Evolutionary conservation across 2,113 vertebrate species (phyloP).

Genomic region (Neolamprologus caudopunctatus): DNA sequence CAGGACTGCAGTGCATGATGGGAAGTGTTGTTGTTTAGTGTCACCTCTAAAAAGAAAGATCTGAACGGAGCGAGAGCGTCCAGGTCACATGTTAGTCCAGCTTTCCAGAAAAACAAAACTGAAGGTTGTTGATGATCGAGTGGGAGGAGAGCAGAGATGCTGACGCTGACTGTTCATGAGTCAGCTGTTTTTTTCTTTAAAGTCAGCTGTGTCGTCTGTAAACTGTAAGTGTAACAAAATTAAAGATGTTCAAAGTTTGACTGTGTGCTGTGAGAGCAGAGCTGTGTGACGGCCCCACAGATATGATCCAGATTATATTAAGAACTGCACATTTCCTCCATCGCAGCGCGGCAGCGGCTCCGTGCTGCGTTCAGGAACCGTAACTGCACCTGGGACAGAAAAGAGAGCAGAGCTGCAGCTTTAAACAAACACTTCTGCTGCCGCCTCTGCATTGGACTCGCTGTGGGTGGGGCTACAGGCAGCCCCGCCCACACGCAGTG

Average conservation of each 20-base stretch:
- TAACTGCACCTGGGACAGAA: neutral
- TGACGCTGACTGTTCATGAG: neutral
- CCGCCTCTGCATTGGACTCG: neutral
- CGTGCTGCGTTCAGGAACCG: neutral
- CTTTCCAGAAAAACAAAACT: neutral
- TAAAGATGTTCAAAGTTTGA: neutral
- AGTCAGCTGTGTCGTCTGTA: rapidly evolving
- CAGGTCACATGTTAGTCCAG: neutral
- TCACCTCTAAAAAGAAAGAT: neutral
- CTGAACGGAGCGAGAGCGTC: rapidly evolving
- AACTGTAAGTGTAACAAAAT: neutral
- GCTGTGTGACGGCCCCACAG: neutral
- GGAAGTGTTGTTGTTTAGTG: neutral
- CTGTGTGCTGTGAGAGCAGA: neutral
- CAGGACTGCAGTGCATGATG: neutral
- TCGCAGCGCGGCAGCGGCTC: neutral
- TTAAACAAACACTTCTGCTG: neutral
- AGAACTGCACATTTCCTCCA: rapidly evolving
- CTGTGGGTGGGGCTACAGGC: neutral
- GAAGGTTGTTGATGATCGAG: rapidly evolving
- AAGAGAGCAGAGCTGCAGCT: neutral
- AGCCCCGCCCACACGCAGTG: neutral
- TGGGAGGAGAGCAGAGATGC: neutral
- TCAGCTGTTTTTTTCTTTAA: neutral
- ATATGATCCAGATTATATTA: neutral